These are phyloP conservation scores for Ectemnius lituratus DNA, from an alignment of 2,888 invertebrate genomes.

Conservation along the genomic window DNA sequence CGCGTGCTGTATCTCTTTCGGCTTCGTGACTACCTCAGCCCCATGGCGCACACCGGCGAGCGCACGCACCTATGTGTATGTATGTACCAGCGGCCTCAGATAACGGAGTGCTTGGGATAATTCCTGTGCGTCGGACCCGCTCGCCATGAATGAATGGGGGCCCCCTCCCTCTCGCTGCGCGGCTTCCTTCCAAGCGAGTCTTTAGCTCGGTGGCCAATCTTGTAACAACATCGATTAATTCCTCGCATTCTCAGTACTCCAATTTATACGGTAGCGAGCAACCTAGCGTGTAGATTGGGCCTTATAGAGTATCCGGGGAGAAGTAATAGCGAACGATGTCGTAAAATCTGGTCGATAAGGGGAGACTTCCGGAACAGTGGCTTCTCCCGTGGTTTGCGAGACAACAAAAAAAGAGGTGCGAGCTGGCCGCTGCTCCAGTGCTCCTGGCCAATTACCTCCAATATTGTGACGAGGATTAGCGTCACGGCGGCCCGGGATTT, in stretches of 20 bases:
- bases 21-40: constrained; percentile 57
- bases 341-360: constrained; percentile 23
- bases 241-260: no score
- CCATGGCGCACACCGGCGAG: constrained; percentile 4
- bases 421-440: constrained; percentile 54
- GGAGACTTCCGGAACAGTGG: constrained; percentile 38
- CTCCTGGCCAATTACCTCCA: constrained; percentile 75
- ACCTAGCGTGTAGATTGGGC: no score
- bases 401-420: constrained; percentile 26
- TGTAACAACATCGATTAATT: no score
- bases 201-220: background rate
- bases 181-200: background rate
- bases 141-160: constrained; percentile 56
- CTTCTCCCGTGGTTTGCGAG: constrained; percentile 17
- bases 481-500: constrained; percentile 73
- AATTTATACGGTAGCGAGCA: background rate
- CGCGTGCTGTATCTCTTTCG: constrained; percentile 50
- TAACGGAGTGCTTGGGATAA: constrained; percentile 59
- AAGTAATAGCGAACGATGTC: background rate
- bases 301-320: no score
- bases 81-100: constrained; percentile 40
- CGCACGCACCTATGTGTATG: constrained; percentile 57
- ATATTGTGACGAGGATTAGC: constrained; percentile 77
- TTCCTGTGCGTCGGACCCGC: constrained; percentile 46
- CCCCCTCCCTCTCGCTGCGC: constrained; percentile 14